Percentiles rank a stretch among this genome's conserved stretches.
Conservation (phyloP, 2,113 vertebrate genomes). For the Cettia cetti region DNA sequence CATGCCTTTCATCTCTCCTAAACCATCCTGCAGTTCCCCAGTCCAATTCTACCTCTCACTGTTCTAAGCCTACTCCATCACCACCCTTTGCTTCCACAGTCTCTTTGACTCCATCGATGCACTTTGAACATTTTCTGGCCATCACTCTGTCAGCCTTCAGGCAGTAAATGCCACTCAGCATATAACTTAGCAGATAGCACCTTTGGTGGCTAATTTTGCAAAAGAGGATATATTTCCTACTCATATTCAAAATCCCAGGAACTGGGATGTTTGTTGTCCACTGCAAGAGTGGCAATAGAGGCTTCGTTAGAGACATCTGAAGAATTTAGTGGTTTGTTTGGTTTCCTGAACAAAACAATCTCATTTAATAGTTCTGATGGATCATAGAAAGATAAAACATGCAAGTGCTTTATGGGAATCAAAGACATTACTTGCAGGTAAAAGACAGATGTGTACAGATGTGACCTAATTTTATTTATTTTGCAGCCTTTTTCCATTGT, state of each 20-base stretch:
- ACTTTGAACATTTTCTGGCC: neutral
- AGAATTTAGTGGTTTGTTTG: neutral
- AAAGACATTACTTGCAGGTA: neutral
- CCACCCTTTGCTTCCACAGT: neutral
- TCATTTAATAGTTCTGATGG: neutral
- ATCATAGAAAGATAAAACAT: neutral
- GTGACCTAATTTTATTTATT: neutral
- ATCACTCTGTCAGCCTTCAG: neutral
- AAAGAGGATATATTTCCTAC: neutral
- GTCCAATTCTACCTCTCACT: neutral
- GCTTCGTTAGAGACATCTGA: neutral
- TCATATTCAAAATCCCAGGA: neutral
- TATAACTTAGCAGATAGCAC: neutral
- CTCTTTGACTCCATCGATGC: neutral
- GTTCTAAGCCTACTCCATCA: neutral
- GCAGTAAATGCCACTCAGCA: accelerated
- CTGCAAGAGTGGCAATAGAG: neutral
- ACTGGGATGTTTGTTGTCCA: neutral
- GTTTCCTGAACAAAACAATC: neutral
- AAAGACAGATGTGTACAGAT: neutral
- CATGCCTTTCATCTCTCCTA: neutral
- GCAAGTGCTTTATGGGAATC: neutral
- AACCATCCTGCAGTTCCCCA: neutral
- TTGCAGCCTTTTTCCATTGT: neutral
- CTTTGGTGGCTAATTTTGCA: neutral